Base-by-base conservation (phyloP, 2,888 invertebrate species). In the Eilema sororculum region DNA sequence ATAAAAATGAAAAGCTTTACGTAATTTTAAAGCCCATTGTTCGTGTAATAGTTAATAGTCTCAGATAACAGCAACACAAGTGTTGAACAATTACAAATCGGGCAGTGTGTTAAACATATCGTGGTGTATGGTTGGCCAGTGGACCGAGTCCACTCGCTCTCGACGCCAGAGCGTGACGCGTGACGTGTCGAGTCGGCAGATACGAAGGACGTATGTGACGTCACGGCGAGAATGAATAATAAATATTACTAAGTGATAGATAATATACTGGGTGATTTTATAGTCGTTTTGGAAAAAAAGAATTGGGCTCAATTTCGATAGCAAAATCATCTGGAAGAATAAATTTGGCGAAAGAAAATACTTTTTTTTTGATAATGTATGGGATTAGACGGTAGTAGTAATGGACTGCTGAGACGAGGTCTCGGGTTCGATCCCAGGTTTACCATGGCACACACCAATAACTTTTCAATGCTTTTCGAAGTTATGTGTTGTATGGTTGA, bases 71-170 rank as follows among this genome's bases (percentile, higher is more conserved):
- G 30, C 22, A 30, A 65, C 30, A 9, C 30, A 30, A 52, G 28
- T 30, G 22, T 52, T 28, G 10, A 56, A 58, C 74, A 81, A 79
- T 81, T 76, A 76, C 71, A 56, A 70, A 78, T 81, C 74, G 46
- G 68, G 75, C 68, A 73, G 57, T 75, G 69, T 61, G 71, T 74
- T 73, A 59, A 58, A 41, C 25, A 16, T 25, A 59, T 41, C 41
- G 82, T 82, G 77, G 69, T 64, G 69, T 81, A 82, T 80, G 87
- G 87, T 85, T 90, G 90, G 78, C 52, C 79, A 79, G 81, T 82
- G 79, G 85, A 88, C 84, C 88, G 84, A 70, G 71, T 69, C 86
- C 75, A 78, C 80, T 89, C 90, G 78, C 89, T 90, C 86, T 90
- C 89, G 82, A 76, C 76, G 77, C 72, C 78, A 69, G 61, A 41